Conservation (phyloP, 2,797 vertebrate genomes). For the Fratercula arctica region DNA sequence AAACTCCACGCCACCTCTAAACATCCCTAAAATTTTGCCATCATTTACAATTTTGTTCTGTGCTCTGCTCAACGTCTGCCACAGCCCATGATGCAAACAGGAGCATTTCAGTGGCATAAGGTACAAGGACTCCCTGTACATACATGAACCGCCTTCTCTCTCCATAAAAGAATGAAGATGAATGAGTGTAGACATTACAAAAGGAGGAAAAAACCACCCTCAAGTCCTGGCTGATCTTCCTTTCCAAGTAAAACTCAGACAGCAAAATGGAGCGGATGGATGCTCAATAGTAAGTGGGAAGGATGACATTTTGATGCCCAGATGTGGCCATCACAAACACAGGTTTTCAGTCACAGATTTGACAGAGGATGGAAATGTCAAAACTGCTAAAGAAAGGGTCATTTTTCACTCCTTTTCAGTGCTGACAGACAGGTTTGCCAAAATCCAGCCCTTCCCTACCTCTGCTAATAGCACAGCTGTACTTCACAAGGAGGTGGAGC, state of each 20-base stretch:
- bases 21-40: background rate
- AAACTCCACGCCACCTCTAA: background rate
- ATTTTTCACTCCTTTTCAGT: background rate
- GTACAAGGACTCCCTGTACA: background rate
- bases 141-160: background rate
- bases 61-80: background rate
- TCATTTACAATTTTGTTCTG: accelerated
- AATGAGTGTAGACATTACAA: background rate
- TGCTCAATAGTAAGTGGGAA: background rate
- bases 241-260: background rate
- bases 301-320: background rate
- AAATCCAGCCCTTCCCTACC: background rate
- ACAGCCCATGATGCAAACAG: background rate
- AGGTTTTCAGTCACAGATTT: background rate
- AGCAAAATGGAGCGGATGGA: background rate
- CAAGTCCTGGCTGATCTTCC: background rate
- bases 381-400: background rate
- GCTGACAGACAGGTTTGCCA: background rate
- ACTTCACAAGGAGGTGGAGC: background rate
- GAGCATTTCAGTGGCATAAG: background rate
- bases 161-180: background rate
- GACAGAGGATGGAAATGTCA: background rate
- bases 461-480: background rate
- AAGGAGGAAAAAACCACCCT: background rate
- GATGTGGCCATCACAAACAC: background rate